Base-by-base conservation (phyloP, 2,797 vertebrate genomes). In the Aplochiton taeniatus region DNA sequence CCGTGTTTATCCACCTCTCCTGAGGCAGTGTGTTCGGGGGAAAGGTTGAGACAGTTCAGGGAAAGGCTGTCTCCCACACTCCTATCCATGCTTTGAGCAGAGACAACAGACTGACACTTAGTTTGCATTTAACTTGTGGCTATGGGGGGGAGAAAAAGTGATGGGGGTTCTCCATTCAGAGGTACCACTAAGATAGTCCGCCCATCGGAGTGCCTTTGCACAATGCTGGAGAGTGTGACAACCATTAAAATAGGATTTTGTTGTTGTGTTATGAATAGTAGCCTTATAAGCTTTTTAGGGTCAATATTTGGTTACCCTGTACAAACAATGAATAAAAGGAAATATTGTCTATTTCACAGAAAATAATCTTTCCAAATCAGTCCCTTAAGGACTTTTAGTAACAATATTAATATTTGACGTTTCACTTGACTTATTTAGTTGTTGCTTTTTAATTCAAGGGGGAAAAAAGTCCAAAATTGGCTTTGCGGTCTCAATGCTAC, bases 1-100 rank as follows among this genome's bases (percentile, higher is more conserved):
- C 9, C 20, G 74, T 65, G 74, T 78, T 82, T 74, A 69, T 83
- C 79, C 66, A 74, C 63, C 79, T 66, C n/a, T 49, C n/a, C 46
- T 14, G 9, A 53, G 12, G 50, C 19, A 42, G 63, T 16, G 53
- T 14, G 52, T 41, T 48, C 17, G 12, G 51, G 55, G 9, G 31
- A 31, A 58, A 47, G 46, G 65, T 41, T 31, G 16, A 67, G 65
- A 63, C 52, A 55, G 66, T 73, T 81, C 19, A 17, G n/a, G 18
- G 0, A 66, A 71, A 55, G 58, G 61, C 69, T 78, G 84, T 83
- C 74, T 66, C 61, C 63, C 60, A 11, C 53, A 57, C 63, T 63
- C 65, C 69, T 63, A 69, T 13, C 51, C 61, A 79, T 17, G 16
- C 70, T 61, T 69, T 42, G 0, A 17, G 63, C 57, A 19, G 49